Evolutionary conservation across 2,888 invertebrate species (phyloP).

Genomic region (Byasa hedistus): DNA sequence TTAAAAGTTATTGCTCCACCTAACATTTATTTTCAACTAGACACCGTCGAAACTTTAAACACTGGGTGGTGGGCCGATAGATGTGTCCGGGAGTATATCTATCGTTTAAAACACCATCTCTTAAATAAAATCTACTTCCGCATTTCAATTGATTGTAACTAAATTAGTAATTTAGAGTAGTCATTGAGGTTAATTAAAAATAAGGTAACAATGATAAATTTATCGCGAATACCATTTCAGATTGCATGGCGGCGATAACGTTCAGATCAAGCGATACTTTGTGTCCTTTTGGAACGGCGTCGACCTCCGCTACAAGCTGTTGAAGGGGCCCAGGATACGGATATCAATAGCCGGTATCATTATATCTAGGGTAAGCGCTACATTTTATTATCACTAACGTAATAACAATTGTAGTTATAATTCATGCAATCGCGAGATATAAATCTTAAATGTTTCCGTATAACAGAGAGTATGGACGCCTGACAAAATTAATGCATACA

Average conservation of each 20-base stretch:
- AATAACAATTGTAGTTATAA: not conserved
- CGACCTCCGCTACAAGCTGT: conserved; percentile 93
- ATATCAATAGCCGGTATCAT: conserved; percentile 97
- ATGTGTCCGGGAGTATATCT: too few species aligned
- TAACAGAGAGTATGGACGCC: too few species aligned
- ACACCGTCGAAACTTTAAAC: too few species aligned
- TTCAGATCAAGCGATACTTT: conserved; percentile 94
- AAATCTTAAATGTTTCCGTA: not conserved
- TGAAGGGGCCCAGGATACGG: conserved; percentile 94
- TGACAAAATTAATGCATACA: too few species aligned
- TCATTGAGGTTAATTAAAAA: not conserved
- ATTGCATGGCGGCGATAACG: conserved; percentile 87
- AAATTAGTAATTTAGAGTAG: not conserved
- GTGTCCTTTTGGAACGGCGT: conserved; percentile 98
- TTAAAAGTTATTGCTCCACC: too few species aligned
- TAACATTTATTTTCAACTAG: too few species aligned
- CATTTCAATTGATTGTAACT: too few species aligned
- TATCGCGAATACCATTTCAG: conserved; percentile 54
- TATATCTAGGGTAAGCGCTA: conserved; percentile 90
- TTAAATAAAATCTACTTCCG: too few species aligned
- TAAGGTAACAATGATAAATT: not conserved
- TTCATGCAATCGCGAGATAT: not conserved
- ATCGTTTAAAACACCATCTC: too few species aligned
- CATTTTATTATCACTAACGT: not conserved
- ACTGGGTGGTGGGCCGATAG: too few species aligned